phyloP scores from a whole-genome alignment of 2,888 invertebrate genomes.

The Neoaliturus tenellus region DNA sequence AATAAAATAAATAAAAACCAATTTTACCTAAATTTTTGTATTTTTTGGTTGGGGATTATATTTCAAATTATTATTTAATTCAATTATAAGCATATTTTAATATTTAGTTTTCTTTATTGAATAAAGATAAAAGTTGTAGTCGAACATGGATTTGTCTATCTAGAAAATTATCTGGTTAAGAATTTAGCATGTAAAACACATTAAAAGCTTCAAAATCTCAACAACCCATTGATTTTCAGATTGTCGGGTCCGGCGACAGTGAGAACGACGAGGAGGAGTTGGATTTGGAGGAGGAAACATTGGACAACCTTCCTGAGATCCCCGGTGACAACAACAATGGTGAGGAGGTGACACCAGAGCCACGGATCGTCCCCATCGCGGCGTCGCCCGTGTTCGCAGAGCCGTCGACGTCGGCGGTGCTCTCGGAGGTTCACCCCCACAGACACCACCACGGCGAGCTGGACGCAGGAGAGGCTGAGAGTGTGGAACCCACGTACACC shows the following conservation, averaged over 20 bases:
- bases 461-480: conserved; percentile 56
- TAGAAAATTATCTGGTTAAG: no score
- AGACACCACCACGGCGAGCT: conserved; percentile 74
- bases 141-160: no score
- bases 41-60: no score
- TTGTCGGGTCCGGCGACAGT: conserved; percentile 64
- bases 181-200: no score
- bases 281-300: conserved; percentile 16
- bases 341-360: conserved; percentile 70
- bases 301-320: neutral
- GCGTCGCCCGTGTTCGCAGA: conserved; percentile 62
- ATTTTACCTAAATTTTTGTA: no score
- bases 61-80: no score
- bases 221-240: neutral
- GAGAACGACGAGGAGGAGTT: conserved; percentile 56
- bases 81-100: no score
- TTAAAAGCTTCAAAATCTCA: neutral
- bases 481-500: conserved; percentile 57
- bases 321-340: conserved; percentile 66
- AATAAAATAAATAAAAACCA: no score
- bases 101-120: no score
- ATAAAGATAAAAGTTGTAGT: neutral
- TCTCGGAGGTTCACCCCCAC: conserved; percentile 71
- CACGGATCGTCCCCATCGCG: conserved; percentile 52
- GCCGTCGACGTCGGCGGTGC: conserved; percentile 55